These are phyloP conservation scores for Euzophera pinguis DNA, from an alignment of 2,888 invertebrate species.

Conservation along the genomic window DNA sequence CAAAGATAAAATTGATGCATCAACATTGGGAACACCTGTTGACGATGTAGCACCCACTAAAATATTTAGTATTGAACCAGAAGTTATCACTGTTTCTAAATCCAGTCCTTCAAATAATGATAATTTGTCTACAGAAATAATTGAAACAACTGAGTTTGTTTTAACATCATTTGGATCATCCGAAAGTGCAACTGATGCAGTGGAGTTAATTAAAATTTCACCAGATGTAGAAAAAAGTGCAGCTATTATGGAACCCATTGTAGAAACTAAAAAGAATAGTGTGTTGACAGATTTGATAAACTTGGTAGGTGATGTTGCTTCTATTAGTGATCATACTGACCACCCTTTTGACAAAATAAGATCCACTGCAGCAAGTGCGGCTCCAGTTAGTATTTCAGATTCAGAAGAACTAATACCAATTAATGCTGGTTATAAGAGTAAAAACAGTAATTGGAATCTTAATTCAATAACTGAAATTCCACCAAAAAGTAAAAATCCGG, in stretches of 20 bases:
- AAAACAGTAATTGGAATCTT: conserved; percentile 65
- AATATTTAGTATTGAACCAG: conserved; percentile 36
- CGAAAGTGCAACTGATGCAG: conserved; percentile 58
- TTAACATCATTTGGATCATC: conserved; percentile 54
- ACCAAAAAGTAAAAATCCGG: conserved; percentile 48
- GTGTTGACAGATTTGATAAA: conserved; percentile 63
- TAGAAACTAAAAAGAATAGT: conserved; percentile 43
- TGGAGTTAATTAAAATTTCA: conserved; percentile 59
- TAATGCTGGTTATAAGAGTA: conserved; percentile 68
- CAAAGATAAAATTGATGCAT: conserved; percentile 40
- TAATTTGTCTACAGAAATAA: conserved; percentile 46
- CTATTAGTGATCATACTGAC: conserved; percentile 62
- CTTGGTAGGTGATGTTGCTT: conserved; percentile 68
- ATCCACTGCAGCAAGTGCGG: conserved; percentile 26
- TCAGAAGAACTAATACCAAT: conserved; percentile 70
- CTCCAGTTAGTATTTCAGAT: conserved; percentile 49
- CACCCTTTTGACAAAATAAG: conserved; percentile 28
- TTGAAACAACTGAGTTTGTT: conserved; percentile 65
- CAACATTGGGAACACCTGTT: conserved; percentile 37
- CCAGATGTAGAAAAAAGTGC: conserved; percentile 49
- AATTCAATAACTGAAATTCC: conserved; percentile 70
- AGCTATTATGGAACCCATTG: conserved; percentile 50
- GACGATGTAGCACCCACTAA: conserved; percentile 35
- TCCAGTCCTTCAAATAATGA: conserved; percentile 30
- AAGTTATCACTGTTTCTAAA: conserved; percentile 45